A percentile compares a stretch with the other conserved stretches of the same genome.
Evolutionary conservation across 2,113 vertebrate species (phyloP).

Genomic region (Lasiurus borealis): DNA sequence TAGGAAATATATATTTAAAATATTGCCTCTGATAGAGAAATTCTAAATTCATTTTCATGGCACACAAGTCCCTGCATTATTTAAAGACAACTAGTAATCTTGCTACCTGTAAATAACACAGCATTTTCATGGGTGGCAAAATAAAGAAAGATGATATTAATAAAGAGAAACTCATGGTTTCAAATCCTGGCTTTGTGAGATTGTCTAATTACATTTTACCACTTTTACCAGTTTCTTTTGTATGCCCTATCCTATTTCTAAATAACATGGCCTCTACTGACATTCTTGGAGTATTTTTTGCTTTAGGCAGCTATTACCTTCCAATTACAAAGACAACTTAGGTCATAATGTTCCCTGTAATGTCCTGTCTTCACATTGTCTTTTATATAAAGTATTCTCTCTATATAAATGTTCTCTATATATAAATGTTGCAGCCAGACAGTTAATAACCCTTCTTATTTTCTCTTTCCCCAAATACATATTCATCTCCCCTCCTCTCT

Average conservation of each 20-base stretch:
- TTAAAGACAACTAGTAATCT: no score
- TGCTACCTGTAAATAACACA: no score
- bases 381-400: neutral
- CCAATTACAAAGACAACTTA: neutral
- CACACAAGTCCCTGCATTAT: no score
- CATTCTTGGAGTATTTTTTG: neutral
- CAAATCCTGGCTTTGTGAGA: no score
- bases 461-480: neutral
- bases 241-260: neutral
- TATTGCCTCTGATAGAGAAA: no score
- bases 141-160: no score
- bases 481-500: no score
- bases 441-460: neutral
- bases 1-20: no score
- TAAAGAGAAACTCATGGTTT: no score
- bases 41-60: no score
- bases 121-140: no score
- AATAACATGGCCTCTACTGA: neutral
- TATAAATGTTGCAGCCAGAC: neutral
- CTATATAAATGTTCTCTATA: neutral
- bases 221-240: neutral
- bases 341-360: neutral
- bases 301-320: constrained; percentile 6
- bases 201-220: neutral
- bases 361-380: no score